Percentiles rank a stretch among this genome's conserved stretches.
These are phyloP conservation scores for Dolichallabes microphthalmus DNA, from an alignment of 2,113 vertebrate genomes.

Conservation along the genomic window DNA sequence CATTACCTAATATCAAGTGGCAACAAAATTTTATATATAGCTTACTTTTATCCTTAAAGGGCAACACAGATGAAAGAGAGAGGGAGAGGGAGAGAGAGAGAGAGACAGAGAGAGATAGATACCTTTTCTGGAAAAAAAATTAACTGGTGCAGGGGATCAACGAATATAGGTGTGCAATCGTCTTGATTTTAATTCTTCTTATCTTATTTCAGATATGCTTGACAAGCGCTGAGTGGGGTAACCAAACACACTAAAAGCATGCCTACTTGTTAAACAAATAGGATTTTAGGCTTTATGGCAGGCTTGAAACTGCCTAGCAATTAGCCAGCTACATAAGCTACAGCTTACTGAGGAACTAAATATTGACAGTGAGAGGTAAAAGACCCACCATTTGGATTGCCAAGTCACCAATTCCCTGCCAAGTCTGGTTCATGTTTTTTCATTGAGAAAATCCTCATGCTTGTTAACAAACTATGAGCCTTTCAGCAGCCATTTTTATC, in stretches of 20 bases:
- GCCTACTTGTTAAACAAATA: background rate
- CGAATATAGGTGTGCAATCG: background rate
- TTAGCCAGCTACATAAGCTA: conserved; percentile 10
- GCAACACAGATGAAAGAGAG: background rate
- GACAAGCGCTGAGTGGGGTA: background rate
- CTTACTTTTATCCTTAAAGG: conserved; percentile 1
- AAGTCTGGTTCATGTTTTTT: conserved; percentile 14
- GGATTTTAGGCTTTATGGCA: background rate
- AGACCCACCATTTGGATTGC: conserved; percentile 15
- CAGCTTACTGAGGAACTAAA: conserved; percentile 18
- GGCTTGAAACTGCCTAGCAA: conserved; percentile 10
- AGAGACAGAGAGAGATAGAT: background rate
- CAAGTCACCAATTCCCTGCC: conserved; percentile 11
- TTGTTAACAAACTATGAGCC: conserved; percentile 2
- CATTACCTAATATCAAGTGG: background rate
- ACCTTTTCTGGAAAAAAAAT: background rate
- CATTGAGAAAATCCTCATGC: background rate
- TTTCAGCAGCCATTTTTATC: conserved; percentile 9
- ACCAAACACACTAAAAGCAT: background rate
- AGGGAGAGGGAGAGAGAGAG: background rate
- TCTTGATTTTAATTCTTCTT: background rate
- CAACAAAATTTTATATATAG: conserved; percentile 1
- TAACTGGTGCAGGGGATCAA: background rate
- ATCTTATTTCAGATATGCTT: background rate
- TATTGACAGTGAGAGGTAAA: conserved; percentile 25